phyloP scores from a whole-genome alignment of 2,888 invertebrate genomes.

The Agrochola lychnidis region DNA sequence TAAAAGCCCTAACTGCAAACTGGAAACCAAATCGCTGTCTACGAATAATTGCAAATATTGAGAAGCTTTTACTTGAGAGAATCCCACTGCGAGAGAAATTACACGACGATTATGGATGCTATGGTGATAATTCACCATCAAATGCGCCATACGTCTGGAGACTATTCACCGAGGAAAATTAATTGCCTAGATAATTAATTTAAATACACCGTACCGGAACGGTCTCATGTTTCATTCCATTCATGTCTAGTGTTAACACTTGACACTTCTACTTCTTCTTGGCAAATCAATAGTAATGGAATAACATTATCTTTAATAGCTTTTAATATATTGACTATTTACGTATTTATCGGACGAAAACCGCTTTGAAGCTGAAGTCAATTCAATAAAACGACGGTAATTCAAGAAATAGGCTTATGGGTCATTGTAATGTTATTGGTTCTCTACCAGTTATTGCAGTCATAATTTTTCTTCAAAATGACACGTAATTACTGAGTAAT shows the following conservation, averaged over 20 bases:
- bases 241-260: slow-evolving; percentile 53
- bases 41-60: slow-evolving; percentile 25
- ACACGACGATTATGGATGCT: slow-evolving; percentile 34
- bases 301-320: slow-evolving; percentile 32
- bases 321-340: slow-evolving; percentile 43
- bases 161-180: slow-evolving; percentile 51
- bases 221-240: slow-evolving; percentile 58
- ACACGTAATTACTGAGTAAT: slow-evolving; percentile 43
- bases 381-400: slow-evolving; percentile 40
- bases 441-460: slow-evolving; percentile 35
- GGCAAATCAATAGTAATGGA: slow-evolving; percentile 31
- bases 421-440: slow-evolving; percentile 45
- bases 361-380: slow-evolving; percentile 20
- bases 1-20: slow-evolving; percentile 12
- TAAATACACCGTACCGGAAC: slow-evolving; percentile 49
- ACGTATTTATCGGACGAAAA: slow-evolving; percentile 8
- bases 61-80: slow-evolving; percentile 34
- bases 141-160: slow-evolving; percentile 33
- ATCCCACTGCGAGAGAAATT: slow-evolving; percentile 54
- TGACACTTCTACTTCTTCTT: slow-evolving; percentile 52
- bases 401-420: slow-evolving; percentile 14
- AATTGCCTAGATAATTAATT: slow-evolving; percentile 58
- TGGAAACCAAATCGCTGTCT: slow-evolving; percentile 6
- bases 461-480: slow-evolving; percentile 41
- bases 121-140: slow-evolving; percentile 49